Evolutionary conservation across 2,797 vertebrate species (phyloP).

Genomic region (Caiman crocodilus): DNA sequence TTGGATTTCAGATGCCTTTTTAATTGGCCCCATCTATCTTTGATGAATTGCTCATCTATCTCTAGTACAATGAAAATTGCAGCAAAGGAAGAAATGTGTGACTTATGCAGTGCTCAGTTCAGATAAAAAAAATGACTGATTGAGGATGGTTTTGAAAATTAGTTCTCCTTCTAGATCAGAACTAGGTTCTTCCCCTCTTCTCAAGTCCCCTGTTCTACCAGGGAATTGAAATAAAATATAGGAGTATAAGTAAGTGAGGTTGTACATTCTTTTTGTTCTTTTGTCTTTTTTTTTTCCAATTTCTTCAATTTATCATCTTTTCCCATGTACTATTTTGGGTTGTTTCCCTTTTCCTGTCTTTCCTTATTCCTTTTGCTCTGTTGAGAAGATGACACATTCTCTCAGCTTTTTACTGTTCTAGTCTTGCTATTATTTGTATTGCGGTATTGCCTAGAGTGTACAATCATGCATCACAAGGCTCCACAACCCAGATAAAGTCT

Average conservation of each 20-base stretch:
- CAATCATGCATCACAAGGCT: neutral
- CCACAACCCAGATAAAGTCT: neutral
- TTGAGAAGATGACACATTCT: neutral
- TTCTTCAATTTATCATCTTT: neutral
- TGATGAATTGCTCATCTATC: neutral
- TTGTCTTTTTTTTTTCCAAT: neutral
- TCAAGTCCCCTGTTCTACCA: neutral
- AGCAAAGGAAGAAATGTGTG: neutral
- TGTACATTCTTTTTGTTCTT: neutral
- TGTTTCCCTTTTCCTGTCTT: neutral
- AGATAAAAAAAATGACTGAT: neutral
- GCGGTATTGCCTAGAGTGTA: neutral
- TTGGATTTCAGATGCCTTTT: neutral
- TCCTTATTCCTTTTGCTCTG: neutral
- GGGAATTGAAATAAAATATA: neutral
- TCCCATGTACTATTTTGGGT: neutral
- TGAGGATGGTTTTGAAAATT: neutral
- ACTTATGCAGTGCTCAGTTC: neutral
- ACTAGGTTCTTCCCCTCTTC: neutral
- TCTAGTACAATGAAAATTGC: neutral
- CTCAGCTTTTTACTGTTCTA: neutral
- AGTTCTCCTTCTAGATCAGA: neutral
- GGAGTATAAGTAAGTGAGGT: rapidly evolving
- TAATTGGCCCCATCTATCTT: neutral
- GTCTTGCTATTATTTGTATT: neutral